Conservation (phyloP, 2,888 invertebrate species). For the Xylocampa areola region DNA sequence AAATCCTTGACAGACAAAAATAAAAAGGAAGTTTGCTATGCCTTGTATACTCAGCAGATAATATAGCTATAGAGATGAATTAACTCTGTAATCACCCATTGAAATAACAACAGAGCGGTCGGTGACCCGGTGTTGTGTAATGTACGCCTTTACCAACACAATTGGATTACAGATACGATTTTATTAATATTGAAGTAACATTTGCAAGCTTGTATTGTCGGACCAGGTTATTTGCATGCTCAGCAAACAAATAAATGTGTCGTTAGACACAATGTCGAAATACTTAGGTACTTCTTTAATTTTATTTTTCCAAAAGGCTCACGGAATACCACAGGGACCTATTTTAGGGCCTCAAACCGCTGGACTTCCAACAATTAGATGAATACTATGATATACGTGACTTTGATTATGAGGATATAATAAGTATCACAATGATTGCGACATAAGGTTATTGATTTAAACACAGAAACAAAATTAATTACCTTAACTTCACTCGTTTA, state of each 20-base stretch:
- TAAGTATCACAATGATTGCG: too few relatives aligned
- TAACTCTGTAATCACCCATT: slow-evolving; percentile 42
- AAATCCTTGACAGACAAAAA: too few relatives aligned
- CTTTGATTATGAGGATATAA: too few relatives aligned
- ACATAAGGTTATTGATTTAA: too few relatives aligned
- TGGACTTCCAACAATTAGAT: too few relatives aligned
- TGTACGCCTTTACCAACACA: slow-evolving; percentile 49
- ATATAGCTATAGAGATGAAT: slow-evolving; percentile 25
- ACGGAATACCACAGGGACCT: too few relatives aligned
- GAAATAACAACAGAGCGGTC: slow-evolving; percentile 53
- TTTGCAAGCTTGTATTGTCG: slow-evolving; percentile 29
- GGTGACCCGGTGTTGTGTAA: slow-evolving; percentile 61
- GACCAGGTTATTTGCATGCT: slow-evolving; percentile 19
- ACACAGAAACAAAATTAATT: too few relatives aligned
- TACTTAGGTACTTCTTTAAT: background rate
- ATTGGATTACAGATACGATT: slow-evolving; percentile 48
- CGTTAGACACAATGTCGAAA: background rate
- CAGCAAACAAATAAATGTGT: slow-evolving; percentile 1
- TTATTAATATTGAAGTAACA: slow-evolving; percentile 51
- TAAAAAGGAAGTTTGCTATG: background rate
- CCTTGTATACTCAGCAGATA: slow-evolving; percentile 12
- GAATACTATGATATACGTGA: too few relatives aligned
- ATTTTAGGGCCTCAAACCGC: too few relatives aligned
- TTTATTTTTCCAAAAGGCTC: background rate
- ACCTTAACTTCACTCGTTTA: too few relatives aligned